Percentiles rank a stretch among this genome's conserved stretches.
phyloP scores from a whole-genome alignment of 2,888 invertebrate genomes.

The Buathra laborator region DNA sequence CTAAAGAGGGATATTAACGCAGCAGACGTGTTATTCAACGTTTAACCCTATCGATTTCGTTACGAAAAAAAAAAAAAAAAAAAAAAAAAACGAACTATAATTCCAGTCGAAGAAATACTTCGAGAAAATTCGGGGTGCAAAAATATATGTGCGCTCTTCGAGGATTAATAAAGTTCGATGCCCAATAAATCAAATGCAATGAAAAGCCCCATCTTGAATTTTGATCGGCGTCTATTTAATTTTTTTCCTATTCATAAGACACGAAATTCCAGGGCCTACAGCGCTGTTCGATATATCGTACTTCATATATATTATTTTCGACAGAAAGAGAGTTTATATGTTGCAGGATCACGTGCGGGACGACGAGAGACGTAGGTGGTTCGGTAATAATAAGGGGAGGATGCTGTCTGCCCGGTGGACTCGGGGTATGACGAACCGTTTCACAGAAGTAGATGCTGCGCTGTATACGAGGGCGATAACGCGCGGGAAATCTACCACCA shows the following conservation, averaged over 20 bases:
- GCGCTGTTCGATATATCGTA: conserved; percentile 23
- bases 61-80: no score
- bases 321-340: conserved; percentile 4
- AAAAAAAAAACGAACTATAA: no score
- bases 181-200: not conserved
- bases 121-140: not conserved
- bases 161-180: not conserved
- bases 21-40: no score
- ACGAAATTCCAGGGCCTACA: not conserved
- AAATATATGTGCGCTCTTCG: not conserved
- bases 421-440: conserved; percentile 63
- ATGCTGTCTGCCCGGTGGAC: conserved; percentile 52
- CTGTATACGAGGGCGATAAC: conserved; percentile 53
- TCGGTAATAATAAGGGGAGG: conserved; percentile 57
- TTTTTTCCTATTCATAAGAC: not conserved
- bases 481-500: conserved; percentile 40
- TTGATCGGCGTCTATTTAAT: not conserved
- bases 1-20: no score
- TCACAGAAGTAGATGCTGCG: conserved; percentile 32
- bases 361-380: conserved; percentile 15
- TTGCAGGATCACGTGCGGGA: conserved; percentile 50
- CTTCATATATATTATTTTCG: conserved; percentile 29
- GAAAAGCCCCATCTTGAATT: not conserved
- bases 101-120: not conserved
- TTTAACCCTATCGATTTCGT: no score